These are phyloP conservation scores for Drosophila prostipennis DNA, from an alignment of 2,888 invertebrate species.

Conservation along the genomic window DNA sequence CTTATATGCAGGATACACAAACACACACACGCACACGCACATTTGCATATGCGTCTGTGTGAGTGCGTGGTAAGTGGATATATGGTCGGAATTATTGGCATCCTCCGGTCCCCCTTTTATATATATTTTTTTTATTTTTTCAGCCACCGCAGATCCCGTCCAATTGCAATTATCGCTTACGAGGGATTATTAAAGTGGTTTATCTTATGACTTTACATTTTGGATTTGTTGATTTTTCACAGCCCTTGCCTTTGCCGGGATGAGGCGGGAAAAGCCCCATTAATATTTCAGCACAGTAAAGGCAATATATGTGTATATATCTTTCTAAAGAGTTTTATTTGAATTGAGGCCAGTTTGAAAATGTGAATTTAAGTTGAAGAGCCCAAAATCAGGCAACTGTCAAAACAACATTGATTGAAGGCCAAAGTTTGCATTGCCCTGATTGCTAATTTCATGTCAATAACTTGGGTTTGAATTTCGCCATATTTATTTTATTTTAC, in stretches of 20 bases:
- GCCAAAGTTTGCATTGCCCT: background rate
- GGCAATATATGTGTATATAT: no score
- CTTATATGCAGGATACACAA: slow-evolving; percentile 4
- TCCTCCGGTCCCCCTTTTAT: no score
- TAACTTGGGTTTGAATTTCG: background rate
- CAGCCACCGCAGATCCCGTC: background rate
- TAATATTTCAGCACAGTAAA: background rate
- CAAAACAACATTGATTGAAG: background rate
- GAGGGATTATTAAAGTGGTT: slow-evolving; percentile 21
- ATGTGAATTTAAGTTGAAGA: background rate
- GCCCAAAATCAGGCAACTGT: background rate
- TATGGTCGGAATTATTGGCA: slow-evolving; percentile 27
- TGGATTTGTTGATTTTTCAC: slow-evolving; percentile 9
- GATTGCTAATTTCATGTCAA: slow-evolving; percentile 6
- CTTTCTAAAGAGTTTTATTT: background rate
- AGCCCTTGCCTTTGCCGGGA: background rate
- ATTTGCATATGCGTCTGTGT: slow-evolving; percentile 8
- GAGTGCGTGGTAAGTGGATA: slow-evolving; percentile 16
- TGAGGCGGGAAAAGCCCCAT: background rate
- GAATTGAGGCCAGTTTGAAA: background rate
- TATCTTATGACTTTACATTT: slow-evolving; percentile 4
- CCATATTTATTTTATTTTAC: background rate
- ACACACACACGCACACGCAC: background rate
- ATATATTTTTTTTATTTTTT: background rate
- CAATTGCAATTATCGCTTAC: slow-evolving; percentile 40